phyloP scores from a whole-genome alignment of 2,113 vertebrate species.

The Scolopax mira region DNA sequence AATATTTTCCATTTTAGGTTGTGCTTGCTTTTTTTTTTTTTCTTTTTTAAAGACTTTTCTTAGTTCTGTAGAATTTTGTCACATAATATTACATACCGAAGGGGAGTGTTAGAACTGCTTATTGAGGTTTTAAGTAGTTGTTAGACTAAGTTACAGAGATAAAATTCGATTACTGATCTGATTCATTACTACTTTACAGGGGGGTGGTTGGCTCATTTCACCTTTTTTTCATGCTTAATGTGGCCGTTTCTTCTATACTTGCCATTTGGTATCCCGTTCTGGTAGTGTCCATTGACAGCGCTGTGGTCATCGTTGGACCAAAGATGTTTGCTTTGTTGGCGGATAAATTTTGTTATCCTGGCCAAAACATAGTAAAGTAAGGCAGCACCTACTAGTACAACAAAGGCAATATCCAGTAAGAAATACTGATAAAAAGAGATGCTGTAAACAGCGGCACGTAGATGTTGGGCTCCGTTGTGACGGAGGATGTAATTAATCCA shows the following conservation, averaged over 20 bases:
- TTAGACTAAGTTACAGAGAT: constrained; percentile 77
- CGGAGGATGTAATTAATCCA: constrained; percentile 97
- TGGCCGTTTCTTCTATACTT: constrained; percentile 92
- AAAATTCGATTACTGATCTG: constrained; percentile 68
- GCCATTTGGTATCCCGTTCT: constrained; percentile 89
- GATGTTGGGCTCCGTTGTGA: constrained; percentile 89
- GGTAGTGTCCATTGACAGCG: constrained; percentile 90
- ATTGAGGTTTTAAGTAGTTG: constrained; percentile 76
- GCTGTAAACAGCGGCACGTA: constrained; percentile 88
- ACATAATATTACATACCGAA: constrained; percentile 69
- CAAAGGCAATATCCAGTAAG: constrained; percentile 85
- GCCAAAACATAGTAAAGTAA: constrained; percentile 73
- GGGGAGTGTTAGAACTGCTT: constrained; percentile 75
- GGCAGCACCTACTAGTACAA: constrained; percentile 73
- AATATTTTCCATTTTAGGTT: constrained; percentile 71
- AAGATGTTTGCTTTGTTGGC: constrained; percentile 65
- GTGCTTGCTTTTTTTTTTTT: constrained; percentile 68
- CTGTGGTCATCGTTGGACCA: constrained; percentile 67
- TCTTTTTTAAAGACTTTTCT: neutral
- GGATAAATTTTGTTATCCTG: constrained; percentile 73
- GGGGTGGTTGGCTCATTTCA: constrained; percentile 81
- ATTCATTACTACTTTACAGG: constrained; percentile 47
- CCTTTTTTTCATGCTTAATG: constrained; percentile 91
- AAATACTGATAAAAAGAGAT: constrained; percentile 94
- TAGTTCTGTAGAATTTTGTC: constrained; percentile 14